Conservation (phyloP, 2,888 invertebrate species). For the Fragum sueziense region DNA sequence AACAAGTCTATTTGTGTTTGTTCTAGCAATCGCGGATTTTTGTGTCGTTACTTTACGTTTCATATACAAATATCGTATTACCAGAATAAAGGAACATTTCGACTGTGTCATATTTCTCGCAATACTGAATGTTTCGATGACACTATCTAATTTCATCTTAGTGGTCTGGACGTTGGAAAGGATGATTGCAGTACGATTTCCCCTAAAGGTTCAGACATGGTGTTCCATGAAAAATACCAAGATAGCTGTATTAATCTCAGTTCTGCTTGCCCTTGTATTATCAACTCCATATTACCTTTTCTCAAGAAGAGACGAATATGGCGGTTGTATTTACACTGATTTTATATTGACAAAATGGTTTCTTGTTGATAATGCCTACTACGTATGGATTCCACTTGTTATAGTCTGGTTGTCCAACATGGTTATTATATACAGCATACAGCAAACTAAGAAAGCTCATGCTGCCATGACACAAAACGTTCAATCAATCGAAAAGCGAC, state of each 20-base stretch:
- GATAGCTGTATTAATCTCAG: not conserved
- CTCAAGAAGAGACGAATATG: not conserved
- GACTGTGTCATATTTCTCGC: not conserved
- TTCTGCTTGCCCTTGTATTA: not conserved
- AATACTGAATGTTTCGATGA: not conserved
- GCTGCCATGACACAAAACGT: conserved; percentile 15
- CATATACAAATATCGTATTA: not conserved
- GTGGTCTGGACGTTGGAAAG: conserved; percentile 20
- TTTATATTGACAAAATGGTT: not conserved
- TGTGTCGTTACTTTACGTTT: not conserved
- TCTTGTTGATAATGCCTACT: conserved; percentile 10
- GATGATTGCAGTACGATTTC: conserved; percentile 22
- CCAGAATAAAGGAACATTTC: not conserved
- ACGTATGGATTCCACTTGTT: conserved; percentile 10
- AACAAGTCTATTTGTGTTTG: conserved; percentile 11
- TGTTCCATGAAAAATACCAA: conserved; percentile 12
- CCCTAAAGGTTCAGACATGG: conserved; percentile 1
- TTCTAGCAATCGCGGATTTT: conserved; percentile 10
- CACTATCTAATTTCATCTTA: conserved; percentile 4
- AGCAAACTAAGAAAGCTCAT: conserved; percentile 1
- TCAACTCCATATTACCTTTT: not conserved
- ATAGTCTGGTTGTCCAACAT: not conserved
- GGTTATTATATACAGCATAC: not conserved
- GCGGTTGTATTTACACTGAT: not conserved
- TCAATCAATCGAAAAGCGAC: conserved; percentile 12